phyloP scores from a whole-genome alignment of 2,797 vertebrate genomes.

The Anguilla pacifica region DNA sequence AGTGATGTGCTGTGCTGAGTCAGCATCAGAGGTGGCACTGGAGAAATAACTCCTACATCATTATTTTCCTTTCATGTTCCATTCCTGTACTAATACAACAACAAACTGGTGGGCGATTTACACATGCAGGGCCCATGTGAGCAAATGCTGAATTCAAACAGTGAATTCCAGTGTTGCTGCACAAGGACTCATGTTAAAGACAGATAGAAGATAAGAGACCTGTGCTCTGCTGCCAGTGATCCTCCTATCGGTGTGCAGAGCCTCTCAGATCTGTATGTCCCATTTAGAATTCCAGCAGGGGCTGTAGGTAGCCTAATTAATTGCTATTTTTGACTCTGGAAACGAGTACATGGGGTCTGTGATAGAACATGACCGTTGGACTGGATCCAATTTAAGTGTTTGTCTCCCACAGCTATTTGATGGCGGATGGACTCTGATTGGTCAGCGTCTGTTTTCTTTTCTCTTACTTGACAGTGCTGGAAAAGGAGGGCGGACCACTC shows the following conservation, averaged over 20 bases:
- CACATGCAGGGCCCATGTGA: neutral
- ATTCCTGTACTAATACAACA: neutral
- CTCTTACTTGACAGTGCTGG: neutral
- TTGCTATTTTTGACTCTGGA: conserved; percentile 73
- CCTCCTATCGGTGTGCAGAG: conserved; percentile 58
- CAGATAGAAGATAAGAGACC: neutral
- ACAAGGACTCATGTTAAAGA: neutral
- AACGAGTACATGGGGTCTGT: conserved; percentile 18
- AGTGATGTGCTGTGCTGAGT: neutral
- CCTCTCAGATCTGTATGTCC: conserved; percentile 46
- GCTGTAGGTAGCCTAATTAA: conserved; percentile 70
- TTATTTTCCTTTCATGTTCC: neutral
- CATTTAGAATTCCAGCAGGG: conserved; percentile 64
- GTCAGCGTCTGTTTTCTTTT: neutral
- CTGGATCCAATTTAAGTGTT: neutral
- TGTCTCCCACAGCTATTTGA: neutral
- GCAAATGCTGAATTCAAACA: neutral
- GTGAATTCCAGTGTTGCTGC: conserved; percentile 44
- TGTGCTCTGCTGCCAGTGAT: neutral
- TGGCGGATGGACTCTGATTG: neutral
- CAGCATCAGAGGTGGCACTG: conserved; percentile 2
- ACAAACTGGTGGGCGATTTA: neutral
- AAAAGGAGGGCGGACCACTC: neutral
- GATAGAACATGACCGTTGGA: conserved; percentile 39
- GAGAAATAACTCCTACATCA: conserved; percentile 12